A percentile compares a stretch with the other conserved stretches of the same genome.
phyloP scores from a whole-genome alignment of 2,113 vertebrate genomes.

The Odobenus rosmarus region DNA sequence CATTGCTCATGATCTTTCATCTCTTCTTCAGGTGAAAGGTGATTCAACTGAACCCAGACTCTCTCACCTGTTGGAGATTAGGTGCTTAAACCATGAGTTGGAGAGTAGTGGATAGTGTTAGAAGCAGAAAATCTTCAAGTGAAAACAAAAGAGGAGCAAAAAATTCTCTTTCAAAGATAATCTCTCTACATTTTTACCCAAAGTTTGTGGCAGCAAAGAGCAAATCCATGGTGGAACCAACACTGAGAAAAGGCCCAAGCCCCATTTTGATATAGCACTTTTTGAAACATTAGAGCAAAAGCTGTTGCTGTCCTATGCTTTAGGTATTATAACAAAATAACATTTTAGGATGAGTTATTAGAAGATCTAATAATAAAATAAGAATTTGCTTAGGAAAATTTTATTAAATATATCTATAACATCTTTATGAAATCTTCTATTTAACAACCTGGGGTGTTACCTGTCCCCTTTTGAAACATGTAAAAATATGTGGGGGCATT shows the following conservation, averaged over 20 bases:
- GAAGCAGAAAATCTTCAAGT: background rate
- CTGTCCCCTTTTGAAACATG: background rate
- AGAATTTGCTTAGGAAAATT: background rate
- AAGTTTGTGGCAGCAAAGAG: background rate
- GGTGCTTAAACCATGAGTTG: background rate
- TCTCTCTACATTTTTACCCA: background rate
- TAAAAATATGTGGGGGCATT: background rate
- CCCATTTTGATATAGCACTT: background rate
- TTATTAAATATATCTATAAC: background rate
- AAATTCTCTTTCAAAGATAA: background rate
- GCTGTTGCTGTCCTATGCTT: fast-evolving
- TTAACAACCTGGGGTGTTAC: background rate
- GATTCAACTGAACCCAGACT: background rate
- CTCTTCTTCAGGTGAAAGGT: background rate
- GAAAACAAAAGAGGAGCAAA: background rate
- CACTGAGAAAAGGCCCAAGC: background rate
- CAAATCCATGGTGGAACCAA: background rate
- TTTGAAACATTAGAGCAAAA: background rate
- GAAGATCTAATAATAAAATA: background rate
- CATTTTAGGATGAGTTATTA: background rate
- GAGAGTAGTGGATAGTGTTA: background rate
- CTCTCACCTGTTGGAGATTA: background rate
- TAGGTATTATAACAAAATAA: background rate
- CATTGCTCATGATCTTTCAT: background rate
- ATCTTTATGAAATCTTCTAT: background rate